Evolutionary conservation across 2,797 vertebrate species (phyloP), one percentile per base, ranked within the genome.

Genomic region (Mustela erminea): DNA sequence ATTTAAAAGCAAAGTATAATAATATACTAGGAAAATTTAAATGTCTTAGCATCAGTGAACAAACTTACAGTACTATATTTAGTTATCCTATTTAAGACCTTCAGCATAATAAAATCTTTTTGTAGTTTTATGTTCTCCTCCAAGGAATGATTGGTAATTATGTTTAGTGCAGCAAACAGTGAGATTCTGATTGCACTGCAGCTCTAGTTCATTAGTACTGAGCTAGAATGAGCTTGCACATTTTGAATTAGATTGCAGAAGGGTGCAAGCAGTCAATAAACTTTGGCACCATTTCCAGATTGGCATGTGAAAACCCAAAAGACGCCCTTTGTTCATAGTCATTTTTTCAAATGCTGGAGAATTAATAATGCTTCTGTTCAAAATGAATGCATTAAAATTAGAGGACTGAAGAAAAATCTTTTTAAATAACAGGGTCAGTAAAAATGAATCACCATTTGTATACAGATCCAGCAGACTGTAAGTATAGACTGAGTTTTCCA

Each of bases 31-130:
- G 18, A 93, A 89, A 83, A 41, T 86, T 75, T 83, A 64, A 84
- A 41, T 75, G 43, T 91, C 83, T 89, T 87, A 66, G 52, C 29
- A 62, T 82, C 23, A 29, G 43, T 91, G 86, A 97, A 93, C 49
- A 72, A 95, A 83, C 46, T 89, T 83, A 58, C 17, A 56, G 32
- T 58, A 86, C 46, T 80, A 58, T 95, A 91, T 95, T 41, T 92
- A 93, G 74, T 91, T 74, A 85, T n/a, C 54, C 72, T 92, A 54
- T 87, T 97, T 64, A 87, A 95, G 87, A 93, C 43, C 18, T 70
- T 78, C 90, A 87, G 89, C 70, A 77, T 62, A 96, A 87, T 60
- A 86, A 93, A 96, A 92, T 88, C 80, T 93, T 93, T 90, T 87
- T 96, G 52, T 70, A 62, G 23, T 54, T 93, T 92, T 91, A 81